Base-by-base conservation (phyloP, 2,113 vertebrate genomes). In the Etheostoma spectabile region DNA sequence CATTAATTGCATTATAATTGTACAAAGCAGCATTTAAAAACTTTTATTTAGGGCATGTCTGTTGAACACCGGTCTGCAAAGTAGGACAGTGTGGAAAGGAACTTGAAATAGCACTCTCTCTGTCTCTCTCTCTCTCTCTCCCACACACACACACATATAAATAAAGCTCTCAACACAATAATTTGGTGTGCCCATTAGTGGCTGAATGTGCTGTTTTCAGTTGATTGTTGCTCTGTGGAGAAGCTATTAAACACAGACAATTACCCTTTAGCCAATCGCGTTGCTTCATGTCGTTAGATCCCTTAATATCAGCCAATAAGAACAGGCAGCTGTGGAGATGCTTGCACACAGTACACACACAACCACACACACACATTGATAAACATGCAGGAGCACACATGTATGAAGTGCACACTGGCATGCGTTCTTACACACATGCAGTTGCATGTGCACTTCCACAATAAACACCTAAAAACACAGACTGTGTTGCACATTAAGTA, bases 231-330 rank as follows among this genome's bases (percentile, higher is more conserved):
- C 42, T 72, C 45, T 51, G 42, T n/a, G 57, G 27, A 62, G 59
- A 52, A 52, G 59, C 72, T 51, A 21, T 51, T 74, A 73, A 73
- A 72, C 27, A 61, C 19, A 48, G 48, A 55, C 42, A 67, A 51
- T 63, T 57, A 57, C 63, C 42, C 7, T 42, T n/a, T 8, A 55
- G 35, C 46, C 71, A 42, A 51, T 79, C 30, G 27, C 4, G 1
- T 15, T 24, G 22, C 48, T 53, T 19, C 30, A 11, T 30, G 7
- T 12, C 19, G 4, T 65, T 57, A 42, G 15, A 51, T 3, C 1
- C 38, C 16, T 67, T 46, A 8, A 62, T 51, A 27, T 74, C n/a
- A 33, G 30, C 38, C 53, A 59, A 35, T 66, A 2, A 57, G 27
- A 76, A 38, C 19, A 15, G 0, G 4, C 14, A 33, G 48, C 49